Conservation (phyloP, 2,797 vertebrate genomes). For the Epinephelus coioides region DNA sequence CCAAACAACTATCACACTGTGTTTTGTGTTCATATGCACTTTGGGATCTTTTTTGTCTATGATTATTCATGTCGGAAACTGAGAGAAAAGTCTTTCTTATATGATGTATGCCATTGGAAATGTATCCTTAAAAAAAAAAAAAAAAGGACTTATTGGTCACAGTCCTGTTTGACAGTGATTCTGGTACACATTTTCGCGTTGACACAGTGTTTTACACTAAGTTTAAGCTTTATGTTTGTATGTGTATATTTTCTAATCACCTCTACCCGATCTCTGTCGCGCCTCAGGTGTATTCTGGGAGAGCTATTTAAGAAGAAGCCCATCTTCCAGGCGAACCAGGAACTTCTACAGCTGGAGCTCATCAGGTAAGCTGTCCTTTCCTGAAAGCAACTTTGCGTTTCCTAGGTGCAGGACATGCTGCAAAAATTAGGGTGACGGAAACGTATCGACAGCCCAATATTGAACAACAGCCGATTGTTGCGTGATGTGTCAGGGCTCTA, state of each 20-base stretch:
- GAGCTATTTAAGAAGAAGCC: slow-evolving; percentile 99
- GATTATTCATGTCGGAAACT: no score
- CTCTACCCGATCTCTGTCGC: background rate
- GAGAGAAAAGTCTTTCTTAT: background rate
- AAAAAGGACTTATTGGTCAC: background rate
- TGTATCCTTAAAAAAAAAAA: background rate
- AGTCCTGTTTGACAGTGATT: background rate
- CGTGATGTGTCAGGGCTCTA: no score
- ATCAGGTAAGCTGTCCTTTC: slow-evolving; percentile 89
- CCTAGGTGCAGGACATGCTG: no score
- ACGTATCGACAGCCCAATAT: no score
- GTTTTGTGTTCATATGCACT: no score
- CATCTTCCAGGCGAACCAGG: slow-evolving; percentile 99
- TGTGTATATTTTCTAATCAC: background rate
- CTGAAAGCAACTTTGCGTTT: no score
- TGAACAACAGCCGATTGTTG: no score
- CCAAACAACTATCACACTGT: no score
- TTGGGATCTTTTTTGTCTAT: no score
- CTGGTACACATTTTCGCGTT: slow-evolving; percentile 4
- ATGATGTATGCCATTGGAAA: background rate
- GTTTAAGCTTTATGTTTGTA: background rate
- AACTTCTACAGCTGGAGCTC: slow-evolving; percentile 97
- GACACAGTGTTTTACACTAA: background rate
- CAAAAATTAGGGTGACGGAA: no score
- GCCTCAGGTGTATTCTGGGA: slow-evolving; percentile 95